A percentile compares a stretch with the other conserved stretches of the same genome.
phyloP scores from a whole-genome alignment of 2,888 invertebrate genomes.

The Lottia scabra region DNA sequence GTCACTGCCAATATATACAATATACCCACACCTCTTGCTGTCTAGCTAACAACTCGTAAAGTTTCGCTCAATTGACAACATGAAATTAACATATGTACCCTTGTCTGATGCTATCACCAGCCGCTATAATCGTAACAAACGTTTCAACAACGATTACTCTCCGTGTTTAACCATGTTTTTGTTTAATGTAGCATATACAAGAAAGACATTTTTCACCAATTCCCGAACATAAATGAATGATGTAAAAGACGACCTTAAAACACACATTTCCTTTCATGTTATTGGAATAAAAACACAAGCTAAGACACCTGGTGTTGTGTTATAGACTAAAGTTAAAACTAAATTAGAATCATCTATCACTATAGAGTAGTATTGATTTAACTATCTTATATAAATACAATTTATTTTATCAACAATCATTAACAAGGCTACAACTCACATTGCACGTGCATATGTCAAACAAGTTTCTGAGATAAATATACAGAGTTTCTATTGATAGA shows the following conservation, averaged over 20 bases:
- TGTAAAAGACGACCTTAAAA: background rate
- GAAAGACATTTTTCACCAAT: background rate
- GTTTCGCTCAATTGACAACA: background rate
- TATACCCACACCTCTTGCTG: background rate
- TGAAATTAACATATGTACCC: background rate
- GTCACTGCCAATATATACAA: background rate
- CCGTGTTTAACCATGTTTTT: background rate
- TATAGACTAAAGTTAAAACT: too few species aligned
- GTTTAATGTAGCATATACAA: constrained; percentile 4
- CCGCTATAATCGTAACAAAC: background rate
- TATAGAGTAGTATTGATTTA: too few species aligned
- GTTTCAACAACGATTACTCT: background rate
- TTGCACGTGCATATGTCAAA: too few species aligned
- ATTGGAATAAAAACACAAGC: background rate
- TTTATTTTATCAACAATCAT: too few species aligned
- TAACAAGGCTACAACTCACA: too few species aligned
- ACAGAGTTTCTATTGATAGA: too few species aligned
- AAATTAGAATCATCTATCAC: too few species aligned
- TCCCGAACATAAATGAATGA: background rate
- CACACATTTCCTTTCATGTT: background rate
- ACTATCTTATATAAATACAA: too few species aligned
- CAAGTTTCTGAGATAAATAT: too few species aligned
- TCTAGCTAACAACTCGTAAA: background rate
- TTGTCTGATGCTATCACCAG: background rate
- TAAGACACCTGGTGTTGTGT: background rate